Conservation (phyloP, 2,888 invertebrate genomes). For the Pandemis corylana region DNA sequence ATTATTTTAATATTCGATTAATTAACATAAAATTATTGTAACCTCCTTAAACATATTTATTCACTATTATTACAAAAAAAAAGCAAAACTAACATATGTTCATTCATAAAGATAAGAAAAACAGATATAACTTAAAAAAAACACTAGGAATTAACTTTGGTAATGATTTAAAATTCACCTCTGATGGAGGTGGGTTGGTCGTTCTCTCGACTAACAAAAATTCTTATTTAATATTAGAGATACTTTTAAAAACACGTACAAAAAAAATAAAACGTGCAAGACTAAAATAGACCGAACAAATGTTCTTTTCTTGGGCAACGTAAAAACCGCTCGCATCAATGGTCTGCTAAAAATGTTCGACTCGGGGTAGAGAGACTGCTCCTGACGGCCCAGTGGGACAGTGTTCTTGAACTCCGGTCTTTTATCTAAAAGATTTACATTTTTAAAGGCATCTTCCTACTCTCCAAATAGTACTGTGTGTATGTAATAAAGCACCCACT, state of each 20-base stretch:
- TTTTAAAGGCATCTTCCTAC: not conserved
- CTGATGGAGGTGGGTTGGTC: not conserved
- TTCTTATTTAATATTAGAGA: not conserved
- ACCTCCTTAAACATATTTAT: not conserved
- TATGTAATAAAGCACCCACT: not conserved
- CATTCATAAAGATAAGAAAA: not conserved
- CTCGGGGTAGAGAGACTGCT: no score
- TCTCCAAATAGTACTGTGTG: not conserved
- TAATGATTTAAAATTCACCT: not conserved
- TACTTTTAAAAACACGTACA: not conserved
- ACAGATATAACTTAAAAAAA: conserved; percentile 1
- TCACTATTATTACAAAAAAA: not conserved
- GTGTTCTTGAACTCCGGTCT: no score
- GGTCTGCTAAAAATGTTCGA: no score
- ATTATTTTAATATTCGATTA: conserved; percentile 3
- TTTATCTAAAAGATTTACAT: not conserved
- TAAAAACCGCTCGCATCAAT: no score
- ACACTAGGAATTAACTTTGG: conserved; percentile 16
- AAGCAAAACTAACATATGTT: not conserved
- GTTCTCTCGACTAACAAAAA: not conserved
- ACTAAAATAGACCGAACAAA: not conserved
- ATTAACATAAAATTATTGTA: not conserved
- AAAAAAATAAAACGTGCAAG: not conserved
- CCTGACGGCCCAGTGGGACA: no score
- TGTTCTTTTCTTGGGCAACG: not conserved